Evolutionary conservation across 2,888 invertebrate species (phyloP).

Genomic region (Drosophila pseudotakahashii): DNA sequence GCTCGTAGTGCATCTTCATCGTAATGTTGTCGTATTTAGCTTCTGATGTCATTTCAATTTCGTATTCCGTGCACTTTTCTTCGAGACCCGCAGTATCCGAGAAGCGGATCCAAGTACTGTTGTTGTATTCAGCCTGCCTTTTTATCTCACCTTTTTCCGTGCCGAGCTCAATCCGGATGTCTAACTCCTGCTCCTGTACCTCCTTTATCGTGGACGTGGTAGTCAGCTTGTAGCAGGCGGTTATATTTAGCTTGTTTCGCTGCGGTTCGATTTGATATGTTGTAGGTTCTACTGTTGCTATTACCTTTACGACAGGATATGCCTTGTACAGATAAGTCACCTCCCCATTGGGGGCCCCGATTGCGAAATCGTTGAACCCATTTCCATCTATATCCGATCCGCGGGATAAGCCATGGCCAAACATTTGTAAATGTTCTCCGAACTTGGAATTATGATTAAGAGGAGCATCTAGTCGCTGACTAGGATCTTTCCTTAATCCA

Average conservation of each 20-base stretch:
- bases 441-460: slow-evolving; percentile 59
- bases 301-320: slow-evolving; percentile 83
- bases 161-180: slow-evolving; percentile 78
- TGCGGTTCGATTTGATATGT: slow-evolving; percentile 76
- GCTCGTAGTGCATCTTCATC: slow-evolving; percentile 81
- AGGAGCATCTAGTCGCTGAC: slow-evolving; percentile 84
- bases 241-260: slow-evolving; percentile 79
- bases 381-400: slow-evolving; percentile 85
- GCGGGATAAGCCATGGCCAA: slow-evolving; percentile 82
- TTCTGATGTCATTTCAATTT: slow-evolving; percentile 67
- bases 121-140: slow-evolving; percentile 28
- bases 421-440: slow-evolving; percentile 79
- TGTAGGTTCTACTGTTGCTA: slow-evolving; percentile 71
- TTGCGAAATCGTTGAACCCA: slow-evolving; percentile 83
- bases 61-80: slow-evolving; percentile 77
- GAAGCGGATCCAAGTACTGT: slow-evolving; percentile 73
- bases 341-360: slow-evolving; percentile 85
- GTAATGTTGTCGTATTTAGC: too few species aligned
- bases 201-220: slow-evolving; percentile 33
- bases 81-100: slow-evolving; percentile 63
- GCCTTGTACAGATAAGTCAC: slow-evolving; percentile 84
- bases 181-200: slow-evolving; percentile 74
- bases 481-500: slow-evolving; percentile 81
- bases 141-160: slow-evolving; percentile 45
- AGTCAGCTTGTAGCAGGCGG: slow-evolving; percentile 79